phyloP scores from a whole-genome alignment of 2,888 invertebrate genomes.

The Agrotis puta region DNA sequence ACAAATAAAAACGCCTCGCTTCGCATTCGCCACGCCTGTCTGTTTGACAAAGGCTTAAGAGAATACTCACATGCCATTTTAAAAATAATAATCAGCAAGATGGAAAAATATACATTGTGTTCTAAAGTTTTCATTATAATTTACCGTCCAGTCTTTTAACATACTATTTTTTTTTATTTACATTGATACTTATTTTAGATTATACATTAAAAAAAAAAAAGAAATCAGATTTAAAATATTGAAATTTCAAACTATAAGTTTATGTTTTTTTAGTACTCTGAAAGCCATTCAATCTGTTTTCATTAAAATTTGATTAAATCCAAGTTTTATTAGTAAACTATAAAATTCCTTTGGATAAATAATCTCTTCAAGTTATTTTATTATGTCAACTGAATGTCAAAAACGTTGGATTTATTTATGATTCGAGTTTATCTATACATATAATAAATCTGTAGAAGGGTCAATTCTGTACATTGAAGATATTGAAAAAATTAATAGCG shows the following conservation, averaged over 20 bases:
- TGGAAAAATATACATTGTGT: not conserved
- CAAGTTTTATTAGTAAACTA: constrained; percentile 26
- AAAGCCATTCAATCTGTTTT: constrained; percentile 22
- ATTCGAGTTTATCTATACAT: too few relatives aligned
- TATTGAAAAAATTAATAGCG: too few relatives aligned
- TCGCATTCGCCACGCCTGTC: too few relatives aligned
- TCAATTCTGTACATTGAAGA: too few relatives aligned
- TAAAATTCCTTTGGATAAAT: not conserved
- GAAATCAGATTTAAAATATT: not conserved
- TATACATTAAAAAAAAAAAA: too few relatives aligned
- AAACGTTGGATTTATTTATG: too few relatives aligned
- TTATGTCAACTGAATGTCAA: too few relatives aligned
- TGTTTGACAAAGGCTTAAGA: too few relatives aligned
- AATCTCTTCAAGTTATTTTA: too few relatives aligned
- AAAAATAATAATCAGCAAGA: not conserved
- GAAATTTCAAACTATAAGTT: not conserved
- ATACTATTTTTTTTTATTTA: not conserved
- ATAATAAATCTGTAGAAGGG: too few relatives aligned
- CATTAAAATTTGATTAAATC: constrained; percentile 46
- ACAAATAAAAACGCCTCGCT: too few relatives aligned
- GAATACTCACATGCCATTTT: constrained; percentile 28
- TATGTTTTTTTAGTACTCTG: not conserved
- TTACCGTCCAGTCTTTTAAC: not conserved
- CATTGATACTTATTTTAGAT: not conserved
- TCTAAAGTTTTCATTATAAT: constrained; percentile 12